Evolutionary conservation across 2,113 vertebrate species (phyloP).

Genomic region (Egretta garzetta): DNA sequence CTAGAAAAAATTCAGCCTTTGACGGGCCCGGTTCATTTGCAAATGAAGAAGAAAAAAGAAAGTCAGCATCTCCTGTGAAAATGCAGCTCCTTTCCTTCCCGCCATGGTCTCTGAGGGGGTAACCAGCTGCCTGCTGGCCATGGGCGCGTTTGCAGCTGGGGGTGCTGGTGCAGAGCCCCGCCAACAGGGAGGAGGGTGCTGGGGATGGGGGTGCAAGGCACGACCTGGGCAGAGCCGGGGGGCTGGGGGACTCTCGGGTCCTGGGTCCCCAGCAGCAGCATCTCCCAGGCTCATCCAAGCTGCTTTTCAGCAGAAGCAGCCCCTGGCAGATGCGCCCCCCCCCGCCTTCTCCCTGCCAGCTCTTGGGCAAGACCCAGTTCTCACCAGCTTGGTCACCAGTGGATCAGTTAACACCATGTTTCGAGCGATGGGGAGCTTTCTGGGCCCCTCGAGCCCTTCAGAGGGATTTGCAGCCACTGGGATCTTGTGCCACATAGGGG

Average conservation of each 20-base stretch:
- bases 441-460: not conserved
- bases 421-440: not conserved
- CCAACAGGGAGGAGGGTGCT: not conserved
- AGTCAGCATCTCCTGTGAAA: not conserved
- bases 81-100: not conserved
- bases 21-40: slow-evolving; percentile 13
- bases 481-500: not conserved
- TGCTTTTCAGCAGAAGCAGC: not conserved
- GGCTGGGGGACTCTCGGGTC: rapidly evolving
- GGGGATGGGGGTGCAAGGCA: not conserved
- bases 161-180: not conserved
- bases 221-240: not conserved
- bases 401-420: not conserved
- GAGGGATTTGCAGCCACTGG: not conserved
- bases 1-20: not conserved
- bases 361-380: not conserved
- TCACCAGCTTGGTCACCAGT: not conserved
- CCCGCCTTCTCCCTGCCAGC: not conserved
- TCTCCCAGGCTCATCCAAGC: not conserved
- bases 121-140: not conserved
- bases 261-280: rapidly evolving
- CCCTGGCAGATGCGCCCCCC: not conserved
- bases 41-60: not conserved
- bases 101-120: not conserved
- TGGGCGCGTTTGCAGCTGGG: not conserved